Evolutionary conservation across 1,140 invertebrate genomes (phyloP), one percentile per base, ranked within the genome.

Genomic region (Tribolium madens): DNA sequence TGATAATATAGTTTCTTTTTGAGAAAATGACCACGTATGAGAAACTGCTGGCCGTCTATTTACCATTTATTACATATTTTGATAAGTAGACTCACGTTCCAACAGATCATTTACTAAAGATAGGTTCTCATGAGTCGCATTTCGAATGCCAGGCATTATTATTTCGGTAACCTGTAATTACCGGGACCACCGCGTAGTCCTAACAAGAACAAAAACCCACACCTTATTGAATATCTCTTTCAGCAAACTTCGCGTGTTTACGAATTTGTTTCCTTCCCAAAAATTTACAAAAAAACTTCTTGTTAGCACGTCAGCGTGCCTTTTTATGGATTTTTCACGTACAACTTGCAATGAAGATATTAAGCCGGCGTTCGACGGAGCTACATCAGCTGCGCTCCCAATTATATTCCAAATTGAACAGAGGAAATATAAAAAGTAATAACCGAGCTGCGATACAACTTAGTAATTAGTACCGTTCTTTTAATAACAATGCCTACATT

Each of bases 161-260:
- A 84, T 83, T 83, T 84, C 76, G 78, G 78, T 79, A 84, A 79
- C 83, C 81, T 77, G 76, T 80, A 82, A 83, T 84, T 84, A 83
- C 81, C 53, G 77, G 75, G 81, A 84, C 83, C 83, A 84, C 83
- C 83, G 79, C 79, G 83, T 81, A 82, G 82, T 79, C 72, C 73
- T 73, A 80, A 80, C 75, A 79, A 79, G 78, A 79, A 79, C 78
- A 77, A 75, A 73, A 79, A 75, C 73, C 68, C 68, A 75, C 76
- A 74, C 76, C 69, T 79, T 76, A 77, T 75, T 75, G 76, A 75
- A 77, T 79, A 77, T 76, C 53, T 79, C 73, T 76, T 71, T 70
- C 73, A 60, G 73, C 53, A 64, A 48, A 33, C 60, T 73, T 75
- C 64, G 73, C 75, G 78, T 79, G 78, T 76, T 70, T 69, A 50